Evolutionary conservation across 2,797 vertebrate species (phyloP), one percentile per base, ranked within the genome.

Genomic region (Typhlichthys eigenmanni): DNA sequence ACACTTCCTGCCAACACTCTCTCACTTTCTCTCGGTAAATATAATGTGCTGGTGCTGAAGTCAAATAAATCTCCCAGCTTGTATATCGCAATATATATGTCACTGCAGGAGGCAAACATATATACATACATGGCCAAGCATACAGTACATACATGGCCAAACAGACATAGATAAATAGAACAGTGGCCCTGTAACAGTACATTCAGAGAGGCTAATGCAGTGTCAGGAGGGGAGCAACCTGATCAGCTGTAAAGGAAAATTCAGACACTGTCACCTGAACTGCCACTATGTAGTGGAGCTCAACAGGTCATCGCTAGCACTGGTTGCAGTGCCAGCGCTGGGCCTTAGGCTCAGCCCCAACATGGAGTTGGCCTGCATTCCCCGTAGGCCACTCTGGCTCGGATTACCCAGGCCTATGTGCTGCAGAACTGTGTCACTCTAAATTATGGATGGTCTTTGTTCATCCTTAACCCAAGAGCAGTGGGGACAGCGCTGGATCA

Each of bases 361-460:
- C 59, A 72, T 69, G 81, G 81, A 81, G 67, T 55, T 60, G 69
- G 76, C 74, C 75, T 74, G 68, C 65, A 55, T 51, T 71, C 74
- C 69, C 85, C 82, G 73, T 62, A 68, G 82, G 86, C 87, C 74
- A 63, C 69, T 83, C 66, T 76, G 81, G 84, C 80, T 91, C 84
- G 78, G 83, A 75, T 91, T 88, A 86, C 86, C 70, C 75, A 52
- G 72, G 72, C 81, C 87, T 83, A 71, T 76, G 81, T 85, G 85
- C 78, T 55, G 29, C 77, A 76, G 87, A 89, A 87, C 78, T 78
- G 85, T 91, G 84, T 87, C 81, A 71, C 68, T 79, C 69, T 92
- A 76, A 91, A 94, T 93, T 91, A 93, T 92, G 76, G 68, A 93
- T 92, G 84, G 72, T 74, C 72, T 90, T 91, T 93, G 93, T 92